Evolutionary conservation across 1,140 invertebrate genomes (phyloP).

Genomic region (Drosophila pectinifera): DNA sequence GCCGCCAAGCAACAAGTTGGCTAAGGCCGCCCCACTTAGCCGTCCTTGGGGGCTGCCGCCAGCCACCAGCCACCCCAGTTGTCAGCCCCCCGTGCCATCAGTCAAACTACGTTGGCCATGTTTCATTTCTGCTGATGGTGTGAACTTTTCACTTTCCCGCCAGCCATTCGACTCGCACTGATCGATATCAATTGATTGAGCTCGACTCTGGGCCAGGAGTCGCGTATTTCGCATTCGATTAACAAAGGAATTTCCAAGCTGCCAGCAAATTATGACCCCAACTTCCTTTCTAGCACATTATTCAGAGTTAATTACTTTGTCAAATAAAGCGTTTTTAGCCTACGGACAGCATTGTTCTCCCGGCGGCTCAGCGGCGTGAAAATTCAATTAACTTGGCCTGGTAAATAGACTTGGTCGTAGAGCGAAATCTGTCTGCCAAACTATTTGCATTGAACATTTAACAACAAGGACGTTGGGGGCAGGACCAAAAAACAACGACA

Average conservation of each 20-base stretch:
- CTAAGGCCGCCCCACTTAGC: slow-evolving; percentile 15
- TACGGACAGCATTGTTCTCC: slow-evolving; percentile 26
- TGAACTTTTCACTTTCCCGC: slow-evolving; percentile 42
- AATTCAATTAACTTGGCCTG: slow-evolving; percentile 73
- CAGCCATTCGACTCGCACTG: slow-evolving; percentile 25
- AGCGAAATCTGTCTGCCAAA: slow-evolving; percentile 28
- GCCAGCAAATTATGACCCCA: slow-evolving; percentile 67
- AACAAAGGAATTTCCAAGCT: slow-evolving; percentile 38
- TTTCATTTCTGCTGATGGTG: slow-evolving; percentile 34
- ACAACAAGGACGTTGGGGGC: slow-evolving; percentile 5
- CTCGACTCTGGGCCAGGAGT: slow-evolving; percentile 1
- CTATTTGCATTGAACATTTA: slow-evolving; percentile 71
- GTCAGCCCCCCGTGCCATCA: slow-evolving; percentile 10
- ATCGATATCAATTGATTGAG: slow-evolving; percentile 57
- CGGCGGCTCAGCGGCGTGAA: slow-evolving; percentile 53
- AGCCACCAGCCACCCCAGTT: not conserved
- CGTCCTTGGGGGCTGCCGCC: slow-evolving; percentile 14
- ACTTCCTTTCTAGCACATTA: slow-evolving; percentile 71
- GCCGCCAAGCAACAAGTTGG: slow-evolving; percentile 50
- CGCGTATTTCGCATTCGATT: slow-evolving; percentile 41
- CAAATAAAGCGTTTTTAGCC: slow-evolving; percentile 64
- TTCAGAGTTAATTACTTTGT: slow-evolving; percentile 77
- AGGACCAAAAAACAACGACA: slow-evolving; percentile 5
- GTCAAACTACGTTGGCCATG: slow-evolving; percentile 47
- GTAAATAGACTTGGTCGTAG: slow-evolving; percentile 43